Evolutionary conservation across 2,113 vertebrate genomes (phyloP).

Genomic region (Argyrosomus japonicus): DNA sequence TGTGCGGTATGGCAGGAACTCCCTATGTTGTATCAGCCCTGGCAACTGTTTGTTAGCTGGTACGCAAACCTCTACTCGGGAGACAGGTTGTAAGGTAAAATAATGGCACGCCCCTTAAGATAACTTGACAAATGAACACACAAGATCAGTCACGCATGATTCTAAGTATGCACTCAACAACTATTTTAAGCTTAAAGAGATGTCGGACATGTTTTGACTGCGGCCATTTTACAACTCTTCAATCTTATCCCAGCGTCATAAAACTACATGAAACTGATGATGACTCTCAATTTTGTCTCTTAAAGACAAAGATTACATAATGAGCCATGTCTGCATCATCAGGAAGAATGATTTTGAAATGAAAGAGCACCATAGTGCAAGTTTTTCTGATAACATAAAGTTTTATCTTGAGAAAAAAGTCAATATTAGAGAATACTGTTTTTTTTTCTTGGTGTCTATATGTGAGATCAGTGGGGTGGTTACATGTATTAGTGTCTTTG

Average conservation of each 20-base stretch:
- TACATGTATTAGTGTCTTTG: no score
- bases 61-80: slow-evolving; percentile 5
- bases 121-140: not conserved
- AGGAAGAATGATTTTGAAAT: not conserved
- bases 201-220: not conserved
- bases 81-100: slow-evolving; percentile 46
- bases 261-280: not conserved
- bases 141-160: not conserved
- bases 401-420: not conserved
- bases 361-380: not conserved
- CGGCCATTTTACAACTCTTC: not conserved
- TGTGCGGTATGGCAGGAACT: slow-evolving; percentile 46
- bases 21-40: slow-evolving; percentile 28
- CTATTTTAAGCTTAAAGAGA: not conserved
- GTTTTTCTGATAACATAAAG: not conserved
- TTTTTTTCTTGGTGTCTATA: no score
- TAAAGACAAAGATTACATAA: not conserved
- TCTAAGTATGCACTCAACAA: slow-evolving; percentile 3
- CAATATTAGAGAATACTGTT: not conserved
- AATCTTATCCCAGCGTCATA: not conserved
- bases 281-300: not conserved
- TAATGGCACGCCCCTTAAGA: not conserved
- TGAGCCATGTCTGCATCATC: not conserved
- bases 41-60: not conserved
- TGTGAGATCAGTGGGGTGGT: no score